A percentile compares a stretch with the other conserved stretches of the same genome.
Evolutionary conservation across 2,888 invertebrate genomes (phyloP).

Genomic region (Auanema freiburgensis): DNA sequence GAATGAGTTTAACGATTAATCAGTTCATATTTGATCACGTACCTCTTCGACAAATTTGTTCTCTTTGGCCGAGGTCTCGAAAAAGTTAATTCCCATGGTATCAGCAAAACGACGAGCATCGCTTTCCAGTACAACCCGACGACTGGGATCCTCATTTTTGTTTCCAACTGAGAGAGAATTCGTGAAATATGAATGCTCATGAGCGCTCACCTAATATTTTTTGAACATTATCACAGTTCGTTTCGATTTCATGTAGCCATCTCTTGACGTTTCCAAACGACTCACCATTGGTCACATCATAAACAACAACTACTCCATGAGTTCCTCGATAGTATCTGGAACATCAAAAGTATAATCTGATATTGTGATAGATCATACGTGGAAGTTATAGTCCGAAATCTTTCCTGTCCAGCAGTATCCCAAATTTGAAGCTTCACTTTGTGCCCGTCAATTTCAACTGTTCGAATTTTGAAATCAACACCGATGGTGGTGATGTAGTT

Average conservation of each 20-base stretch:
- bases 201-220: constrained; percentile 51
- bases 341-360: constrained; percentile 10
- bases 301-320: constrained; percentile 98
- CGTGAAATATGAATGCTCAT: not conserved
- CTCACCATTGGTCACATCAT: constrained; percentile 97
- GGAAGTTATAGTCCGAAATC: constrained; percentile 96
- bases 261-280: constrained; percentile 98
- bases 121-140: constrained; percentile 92
- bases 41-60: constrained; percentile 98
- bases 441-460: constrained; percentile 72
- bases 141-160: constrained; percentile 90
- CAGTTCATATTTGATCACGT: constrained; percentile 63
- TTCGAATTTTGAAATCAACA: constrained; percentile 98
- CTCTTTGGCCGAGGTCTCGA: constrained; percentile 98
- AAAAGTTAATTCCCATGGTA: constrained; percentile 93
- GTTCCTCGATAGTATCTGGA: constrained; percentile 91
- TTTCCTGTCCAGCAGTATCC: constrained; percentile 93
- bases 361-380: constrained; percentile 71
- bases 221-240: constrained; percentile 85
- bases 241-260: constrained; percentile 98
- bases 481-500: constrained; percentile 93
- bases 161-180: constrained; percentile 76
- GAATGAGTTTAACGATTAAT: constrained; percentile 25
- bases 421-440: constrained; percentile 67
- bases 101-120: constrained; percentile 95